These are phyloP conservation scores for Heterodera filipjevi DNA, from an alignment of 2,888 invertebrate genomes.

Conservation along the genomic window DNA sequence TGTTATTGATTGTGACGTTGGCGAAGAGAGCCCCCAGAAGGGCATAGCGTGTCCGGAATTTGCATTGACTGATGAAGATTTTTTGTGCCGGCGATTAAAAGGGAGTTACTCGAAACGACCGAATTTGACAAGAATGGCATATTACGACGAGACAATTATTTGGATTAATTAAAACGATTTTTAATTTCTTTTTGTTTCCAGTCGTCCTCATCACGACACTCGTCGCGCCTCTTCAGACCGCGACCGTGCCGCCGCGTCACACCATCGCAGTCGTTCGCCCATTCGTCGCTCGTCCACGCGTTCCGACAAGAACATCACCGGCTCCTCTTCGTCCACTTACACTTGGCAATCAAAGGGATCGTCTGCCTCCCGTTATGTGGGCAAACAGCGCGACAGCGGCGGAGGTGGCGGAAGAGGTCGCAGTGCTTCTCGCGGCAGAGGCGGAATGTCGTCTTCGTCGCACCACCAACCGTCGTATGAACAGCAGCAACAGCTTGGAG, in stretches of 20 bases:
- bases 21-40: no score
- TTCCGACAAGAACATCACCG: not conserved
- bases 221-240: not conserved
- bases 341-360: not conserved
- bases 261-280: conserved; percentile 30
- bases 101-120: no score
- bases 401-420: not conserved
- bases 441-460: not conserved
- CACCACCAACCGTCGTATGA: not conserved
- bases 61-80: no score
- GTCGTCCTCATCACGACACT: not conserved
- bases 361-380: not conserved
- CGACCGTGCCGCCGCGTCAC: not conserved
- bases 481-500: not conserved
- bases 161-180: not conserved
- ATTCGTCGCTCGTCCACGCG: not conserved
- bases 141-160: not conserved
- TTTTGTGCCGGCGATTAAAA: no score
- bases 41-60: no score
- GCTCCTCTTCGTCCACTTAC: not conserved
- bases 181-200: not conserved
- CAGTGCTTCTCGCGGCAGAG: not conserved
- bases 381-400: conserved; percentile 4
- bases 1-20: no score
- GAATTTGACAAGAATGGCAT: no score